These are phyloP conservation scores for Brachirus orientalis DNA, from an alignment of 2,113 vertebrate species.

Conservation along the genomic window DNA sequence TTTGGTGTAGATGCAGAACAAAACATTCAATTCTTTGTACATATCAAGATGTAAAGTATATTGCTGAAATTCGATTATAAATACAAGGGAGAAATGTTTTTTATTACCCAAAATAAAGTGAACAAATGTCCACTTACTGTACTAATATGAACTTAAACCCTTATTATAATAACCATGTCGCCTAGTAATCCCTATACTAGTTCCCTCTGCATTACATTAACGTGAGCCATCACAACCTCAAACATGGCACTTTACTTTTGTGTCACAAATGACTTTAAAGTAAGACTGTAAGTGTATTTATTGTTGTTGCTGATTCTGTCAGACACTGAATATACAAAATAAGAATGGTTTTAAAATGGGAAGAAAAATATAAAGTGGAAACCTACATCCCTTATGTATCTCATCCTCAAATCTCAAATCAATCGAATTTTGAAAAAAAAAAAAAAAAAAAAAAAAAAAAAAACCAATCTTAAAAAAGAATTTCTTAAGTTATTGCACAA, in stretches of 20 bases:
- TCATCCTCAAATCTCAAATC: too few species aligned
- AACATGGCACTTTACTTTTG: background rate
- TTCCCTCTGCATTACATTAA: conserved; percentile 11
- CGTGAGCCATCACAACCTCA: conserved; percentile 1
- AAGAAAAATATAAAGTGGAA: conserved; percentile 6
- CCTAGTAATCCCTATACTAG: conserved; percentile 26
- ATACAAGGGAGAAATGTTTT: conserved; percentile 14
- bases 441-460: too few species aligned
- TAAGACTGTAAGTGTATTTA: background rate
- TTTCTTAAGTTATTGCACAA: too few species aligned
- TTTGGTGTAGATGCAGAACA: background rate
- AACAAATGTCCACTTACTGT: conserved; percentile 6
- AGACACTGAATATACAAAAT: too few species aligned
- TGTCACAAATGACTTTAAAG: background rate
- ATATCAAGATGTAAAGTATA: conserved; percentile 40
- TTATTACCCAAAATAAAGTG: background rate
- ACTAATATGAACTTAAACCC: conserved; percentile 2
- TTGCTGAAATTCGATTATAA: conserved; percentile 45
- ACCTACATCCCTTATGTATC: conserved; percentile 9
- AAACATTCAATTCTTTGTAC: conserved; percentile 24
- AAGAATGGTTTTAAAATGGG: background rate
- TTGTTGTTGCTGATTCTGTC: conserved; percentile 4
- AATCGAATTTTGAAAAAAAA: too few species aligned
- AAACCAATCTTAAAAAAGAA: background rate
- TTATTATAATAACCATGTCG: conserved; percentile 5